Percentiles rank a stretch among this genome's conserved stretches.
These are phyloP conservation scores for Dendrolimus punctatus DNA, from an alignment of 1,140 invertebrate species.

Conservation along the genomic window DNA sequence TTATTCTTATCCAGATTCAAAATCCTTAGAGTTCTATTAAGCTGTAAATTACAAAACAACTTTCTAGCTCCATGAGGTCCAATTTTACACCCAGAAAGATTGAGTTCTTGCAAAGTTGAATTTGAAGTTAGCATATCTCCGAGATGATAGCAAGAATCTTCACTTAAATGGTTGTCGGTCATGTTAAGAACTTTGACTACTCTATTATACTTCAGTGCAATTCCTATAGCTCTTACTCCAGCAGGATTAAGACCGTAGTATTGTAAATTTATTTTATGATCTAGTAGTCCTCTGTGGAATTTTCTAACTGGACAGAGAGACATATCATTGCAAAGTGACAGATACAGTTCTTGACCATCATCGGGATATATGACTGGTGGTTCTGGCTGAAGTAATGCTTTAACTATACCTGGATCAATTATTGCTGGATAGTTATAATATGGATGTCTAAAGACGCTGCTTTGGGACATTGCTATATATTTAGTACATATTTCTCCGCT, in stretches of 20 bases:
- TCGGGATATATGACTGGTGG: conserved; percentile 37
- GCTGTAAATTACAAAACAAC: conserved; percentile 34
- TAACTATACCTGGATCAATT: conserved; percentile 62
- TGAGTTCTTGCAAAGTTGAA: conserved; percentile 45
- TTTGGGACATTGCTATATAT: conserved; percentile 55
- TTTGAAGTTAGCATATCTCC: conserved; percentile 58
- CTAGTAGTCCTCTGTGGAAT: conserved; percentile 46
- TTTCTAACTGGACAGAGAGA: conserved; percentile 47
- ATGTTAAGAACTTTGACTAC: conserved; percentile 49
- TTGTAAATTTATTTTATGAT: conserved; percentile 51
- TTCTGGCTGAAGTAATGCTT: conserved; percentile 53
- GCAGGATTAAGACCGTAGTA: conserved; percentile 63
- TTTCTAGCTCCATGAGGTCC: conserved; percentile 45
- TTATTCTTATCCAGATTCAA: conserved; percentile 58
- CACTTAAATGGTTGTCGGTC: conserved; percentile 59
- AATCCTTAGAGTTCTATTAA: conserved; percentile 32
- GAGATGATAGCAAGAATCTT: conserved; percentile 55
- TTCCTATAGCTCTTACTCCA: conserved; percentile 50
- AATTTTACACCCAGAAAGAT: conserved; percentile 60
- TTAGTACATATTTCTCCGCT: conserved; percentile 48
- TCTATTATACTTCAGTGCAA: conserved; percentile 51
- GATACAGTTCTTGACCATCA: conserved; percentile 59
- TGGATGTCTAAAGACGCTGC: conserved; percentile 57
- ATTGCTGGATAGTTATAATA: conserved; percentile 65
- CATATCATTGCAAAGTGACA: conserved; percentile 55